phyloP scores from a whole-genome alignment of 2,888 invertebrate species.

The Amiota minor region DNA sequence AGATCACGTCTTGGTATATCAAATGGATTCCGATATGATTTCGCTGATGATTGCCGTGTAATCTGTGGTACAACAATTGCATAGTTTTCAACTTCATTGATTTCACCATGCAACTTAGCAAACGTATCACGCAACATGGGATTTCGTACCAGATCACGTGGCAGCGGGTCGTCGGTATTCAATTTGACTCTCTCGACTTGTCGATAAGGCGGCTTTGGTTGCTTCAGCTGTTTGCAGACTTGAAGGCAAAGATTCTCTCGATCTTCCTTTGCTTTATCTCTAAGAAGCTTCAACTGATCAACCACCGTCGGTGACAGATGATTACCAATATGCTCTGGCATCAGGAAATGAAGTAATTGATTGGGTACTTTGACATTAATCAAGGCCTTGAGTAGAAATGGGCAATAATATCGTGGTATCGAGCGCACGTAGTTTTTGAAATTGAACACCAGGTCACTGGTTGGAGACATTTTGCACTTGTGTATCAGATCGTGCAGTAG shows the following conservation, averaged over 20 bases:
- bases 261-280: constrained; percentile 93
- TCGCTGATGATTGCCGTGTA: constrained; percentile 76
- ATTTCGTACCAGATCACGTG: constrained; percentile 87
- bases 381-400: constrained; percentile 92
- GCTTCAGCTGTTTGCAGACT: constrained; percentile 73
- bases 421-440: constrained; percentile 95
- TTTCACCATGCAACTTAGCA: constrained; percentile 85
- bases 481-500: constrained; percentile 95
- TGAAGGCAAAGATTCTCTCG: constrained; percentile 87
- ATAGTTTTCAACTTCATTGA: constrained; percentile 89
- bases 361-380: constrained; percentile 92
- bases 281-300: constrained; percentile 94
- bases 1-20: constrained; percentile 92
- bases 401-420: constrained; percentile 95
- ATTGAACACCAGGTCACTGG: constrained; percentile 91
- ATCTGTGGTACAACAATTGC: constrained; percentile 81
- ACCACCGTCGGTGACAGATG: constrained; percentile 93
- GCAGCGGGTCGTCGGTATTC: constrained; percentile 80
- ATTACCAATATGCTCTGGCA: constrained; percentile 94
- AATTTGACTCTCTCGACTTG: constrained; percentile 85
- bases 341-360: constrained; percentile 85
- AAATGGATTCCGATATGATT: constrained; percentile 92
- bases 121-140: constrained; percentile 88
- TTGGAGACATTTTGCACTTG: constrained; percentile 92
- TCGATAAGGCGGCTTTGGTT: constrained; percentile 74